phyloP scores from a whole-genome alignment of 2,113 vertebrate genomes.

The Crotalus horridus region DNA sequence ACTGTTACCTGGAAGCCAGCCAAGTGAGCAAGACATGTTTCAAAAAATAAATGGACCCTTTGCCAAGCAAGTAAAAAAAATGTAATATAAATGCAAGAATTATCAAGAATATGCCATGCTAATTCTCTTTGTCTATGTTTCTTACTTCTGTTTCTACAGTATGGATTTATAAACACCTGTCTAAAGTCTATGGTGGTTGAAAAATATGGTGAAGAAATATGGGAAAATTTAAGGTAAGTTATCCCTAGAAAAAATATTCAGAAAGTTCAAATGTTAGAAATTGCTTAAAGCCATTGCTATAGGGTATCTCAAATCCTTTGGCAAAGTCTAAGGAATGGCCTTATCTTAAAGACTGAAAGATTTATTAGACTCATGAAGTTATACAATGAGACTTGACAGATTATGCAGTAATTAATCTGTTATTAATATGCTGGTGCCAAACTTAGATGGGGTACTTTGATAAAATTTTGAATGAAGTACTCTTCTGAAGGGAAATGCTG shows the following conservation, averaged over 20 bases:
- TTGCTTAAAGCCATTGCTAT: neutral
- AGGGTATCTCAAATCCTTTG: neutral
- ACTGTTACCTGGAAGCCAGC: neutral
- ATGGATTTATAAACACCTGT: slow-evolving; percentile 77
- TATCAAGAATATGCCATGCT: neutral
- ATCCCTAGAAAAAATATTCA: neutral
- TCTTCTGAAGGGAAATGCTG: neutral
- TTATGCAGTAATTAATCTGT: neutral
- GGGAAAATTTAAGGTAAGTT: slow-evolving; percentile 76
- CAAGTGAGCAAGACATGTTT: neutral
- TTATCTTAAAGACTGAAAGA: neutral
- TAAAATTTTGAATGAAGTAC: neutral
- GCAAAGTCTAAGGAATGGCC: neutral
- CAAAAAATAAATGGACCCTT: neutral
- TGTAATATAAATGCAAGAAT: slow-evolving; percentile 5
- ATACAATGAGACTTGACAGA: neutral
- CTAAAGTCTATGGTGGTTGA: slow-evolving; percentile 73
- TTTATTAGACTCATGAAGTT: neutral
- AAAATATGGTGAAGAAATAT: slow-evolving; percentile 75
- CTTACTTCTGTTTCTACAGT: slow-evolving; percentile 56
- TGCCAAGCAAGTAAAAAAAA: neutral
- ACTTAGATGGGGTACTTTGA: neutral
- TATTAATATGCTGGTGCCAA: neutral
- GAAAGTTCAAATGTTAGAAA: neutral
- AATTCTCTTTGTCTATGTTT: neutral